Evolutionary conservation across 2,888 invertebrate species (phyloP), one percentile per base, ranked within the genome.

Genomic region (Ceriagrion tenellum): DNA sequence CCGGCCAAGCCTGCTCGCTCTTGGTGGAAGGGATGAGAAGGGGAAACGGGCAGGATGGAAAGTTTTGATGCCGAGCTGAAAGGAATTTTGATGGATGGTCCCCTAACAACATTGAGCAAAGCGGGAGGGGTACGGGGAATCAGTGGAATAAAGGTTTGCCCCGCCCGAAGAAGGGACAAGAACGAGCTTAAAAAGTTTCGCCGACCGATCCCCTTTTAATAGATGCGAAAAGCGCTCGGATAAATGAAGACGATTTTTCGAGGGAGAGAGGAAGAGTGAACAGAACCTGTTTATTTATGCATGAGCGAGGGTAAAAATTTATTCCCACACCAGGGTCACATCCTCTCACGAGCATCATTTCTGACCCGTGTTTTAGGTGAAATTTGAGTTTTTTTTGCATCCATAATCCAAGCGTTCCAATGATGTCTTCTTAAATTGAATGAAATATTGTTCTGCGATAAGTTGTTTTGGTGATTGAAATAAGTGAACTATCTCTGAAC

Each of bases 81-180:
- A 81, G 81, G 35, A 81, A 81, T 81, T 81, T 81, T 81, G 81
- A 81, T 81, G 30, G 81, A 81, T 81, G 81, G 81, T 81, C 81
- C 81, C 81, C 81, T 18, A 3, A 47, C 12, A 59, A 18, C 81
- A 35, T 81, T 35, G 81, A 81, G 81, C 81, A 81, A 81, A 35
- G 59, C 20, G 59, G 59, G 20, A 59, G 59, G 56, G 59, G 20
- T 59, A 20, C 0, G 81, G 81, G 69, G 69, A 69, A 69, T 69
- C 69, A 30, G 13, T 81, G 2, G 81, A 30, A 35, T 59, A 16
- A 16, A 35, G 81, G 6, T 12, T 81, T 18, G 13, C 18, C 26
- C 35, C 35, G 13, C 81, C 26, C 16, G 26, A 18, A n/a, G 12
- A 69, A 69, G 81, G 35, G 30, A 81, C 81, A 35, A 81, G 81